A percentile compares a stretch with the other conserved stretches of the same genome.
These are phyloP conservation scores for Tragulus kanchil DNA, from an alignment of 2,113 vertebrate species.

Conservation along the genomic window DNA sequence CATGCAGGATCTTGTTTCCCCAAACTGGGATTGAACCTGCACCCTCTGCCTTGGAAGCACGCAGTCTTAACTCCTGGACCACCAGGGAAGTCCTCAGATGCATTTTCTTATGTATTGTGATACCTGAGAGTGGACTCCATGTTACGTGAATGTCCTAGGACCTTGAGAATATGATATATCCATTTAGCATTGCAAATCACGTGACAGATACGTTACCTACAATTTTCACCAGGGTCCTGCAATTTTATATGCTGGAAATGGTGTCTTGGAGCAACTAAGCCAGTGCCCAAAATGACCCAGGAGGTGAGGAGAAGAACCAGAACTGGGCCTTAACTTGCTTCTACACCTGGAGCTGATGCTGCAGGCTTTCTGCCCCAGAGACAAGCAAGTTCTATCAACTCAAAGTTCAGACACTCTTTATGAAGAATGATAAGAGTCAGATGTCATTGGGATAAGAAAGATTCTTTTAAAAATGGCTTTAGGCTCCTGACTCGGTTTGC, in stretches of 20 bases:
- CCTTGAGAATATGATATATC: accelerated
- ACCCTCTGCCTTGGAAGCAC: not conserved
- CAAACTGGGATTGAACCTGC: not conserved
- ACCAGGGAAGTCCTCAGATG: not conserved
- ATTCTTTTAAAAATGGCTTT: constrained; percentile 27
- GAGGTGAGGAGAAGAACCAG: not conserved
- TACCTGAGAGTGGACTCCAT: not conserved
- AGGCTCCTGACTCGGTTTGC: constrained; percentile 59
- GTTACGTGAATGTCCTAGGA: not conserved
- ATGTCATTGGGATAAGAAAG: not conserved
- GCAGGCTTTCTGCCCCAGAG: not conserved
- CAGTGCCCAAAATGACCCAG: accelerated
- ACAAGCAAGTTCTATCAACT: accelerated
- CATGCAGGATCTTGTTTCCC: not conserved
- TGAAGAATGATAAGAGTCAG: not conserved
- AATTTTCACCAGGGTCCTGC: not conserved
- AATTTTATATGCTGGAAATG: not conserved
- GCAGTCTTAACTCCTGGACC: not conserved
- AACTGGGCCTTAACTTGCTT: accelerated
- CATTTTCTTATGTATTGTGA: not conserved
- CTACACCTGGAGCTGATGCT: accelerated
- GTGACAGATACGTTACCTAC: not conserved
- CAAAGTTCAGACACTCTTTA: accelerated
- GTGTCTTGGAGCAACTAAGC: not conserved
- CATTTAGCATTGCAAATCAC: not conserved